These are phyloP conservation scores for Muscicapa striata DNA, from an alignment of 2,797 vertebrate species.

Conservation along the genomic window DNA sequence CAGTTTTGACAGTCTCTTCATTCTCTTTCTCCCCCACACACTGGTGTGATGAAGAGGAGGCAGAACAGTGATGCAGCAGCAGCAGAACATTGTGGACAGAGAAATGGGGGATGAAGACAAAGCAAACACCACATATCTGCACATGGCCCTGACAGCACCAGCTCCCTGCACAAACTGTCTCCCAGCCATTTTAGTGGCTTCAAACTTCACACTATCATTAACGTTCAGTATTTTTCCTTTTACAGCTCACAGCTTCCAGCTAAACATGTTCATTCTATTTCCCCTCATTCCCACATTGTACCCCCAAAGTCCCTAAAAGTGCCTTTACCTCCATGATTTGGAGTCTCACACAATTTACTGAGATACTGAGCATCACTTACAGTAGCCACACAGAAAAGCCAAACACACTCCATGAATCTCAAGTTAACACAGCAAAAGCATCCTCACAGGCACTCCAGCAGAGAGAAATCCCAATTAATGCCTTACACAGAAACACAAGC, in stretches of 20 bases:
- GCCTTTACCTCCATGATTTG: not conserved
- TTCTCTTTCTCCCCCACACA: not conserved
- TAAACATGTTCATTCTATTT: not conserved
- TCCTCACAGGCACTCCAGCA: not conserved
- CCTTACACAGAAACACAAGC: not conserved
- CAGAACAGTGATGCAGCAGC: not conserved
- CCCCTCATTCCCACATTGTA: accelerated
- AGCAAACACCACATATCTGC: not conserved
- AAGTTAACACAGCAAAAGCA: slow-evolving; percentile 12
- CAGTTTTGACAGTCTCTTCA: not conserved
- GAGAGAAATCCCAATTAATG: slow-evolving; percentile 28
- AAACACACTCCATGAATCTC: not conserved
- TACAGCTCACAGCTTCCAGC: not conserved
- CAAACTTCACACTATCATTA: not conserved
- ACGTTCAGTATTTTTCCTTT: not conserved
- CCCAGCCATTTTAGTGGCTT: not conserved
- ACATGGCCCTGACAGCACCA: not conserved
- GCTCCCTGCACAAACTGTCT: not conserved
- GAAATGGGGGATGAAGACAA: not conserved
- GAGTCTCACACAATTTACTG: not conserved
- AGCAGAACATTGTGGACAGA: not conserved
- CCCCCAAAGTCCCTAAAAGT: not conserved
- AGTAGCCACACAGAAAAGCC: not conserved
- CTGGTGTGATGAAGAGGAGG: not conserved
- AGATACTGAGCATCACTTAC: not conserved